A percentile compares a stretch with the other conserved stretches of the same genome.
phyloP scores from a whole-genome alignment of 2,888 invertebrate species.

The Andrena dorsata region DNA sequence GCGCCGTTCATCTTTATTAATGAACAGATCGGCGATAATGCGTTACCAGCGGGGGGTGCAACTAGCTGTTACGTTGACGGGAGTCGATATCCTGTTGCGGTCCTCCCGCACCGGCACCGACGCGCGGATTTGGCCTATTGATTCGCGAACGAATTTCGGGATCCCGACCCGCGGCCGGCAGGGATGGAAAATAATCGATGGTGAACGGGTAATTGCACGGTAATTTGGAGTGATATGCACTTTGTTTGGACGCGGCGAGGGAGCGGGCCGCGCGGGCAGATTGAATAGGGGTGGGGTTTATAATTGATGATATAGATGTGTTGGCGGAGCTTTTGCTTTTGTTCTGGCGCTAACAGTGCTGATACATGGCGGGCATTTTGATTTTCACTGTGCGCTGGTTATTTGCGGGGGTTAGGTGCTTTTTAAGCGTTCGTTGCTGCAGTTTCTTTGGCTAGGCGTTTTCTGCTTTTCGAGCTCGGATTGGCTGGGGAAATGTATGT shows the following conservation, averaged over 20 bases:
- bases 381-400: no score
- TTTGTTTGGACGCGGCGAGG: neutral
- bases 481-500: no score
- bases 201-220: neutral
- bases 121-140: conserved; percentile 25
- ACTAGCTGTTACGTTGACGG: conserved; percentile 35
- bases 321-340: neutral
- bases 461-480: no score
- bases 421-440: no score
- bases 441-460: no score
- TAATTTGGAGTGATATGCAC: neutral
- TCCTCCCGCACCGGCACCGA: conserved; percentile 10
- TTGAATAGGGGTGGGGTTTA: neutral
- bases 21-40: conserved; percentile 53
- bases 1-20: conserved; percentile 57
- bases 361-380: no score
- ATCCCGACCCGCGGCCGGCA: neutral
- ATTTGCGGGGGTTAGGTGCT: no score
- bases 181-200: neutral
- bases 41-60: conserved; percentile 19
- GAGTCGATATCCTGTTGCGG: conserved; percentile 10
- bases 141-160: conserved; percentile 21
- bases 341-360: no score
- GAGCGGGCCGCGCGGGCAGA: neutral
- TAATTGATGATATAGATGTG: conserved; percentile 2